Percentiles rank a stretch among this genome's conserved stretches.
Conservation (phyloP, 2,888 invertebrate species). For the Acrobasis consociella region DNA sequence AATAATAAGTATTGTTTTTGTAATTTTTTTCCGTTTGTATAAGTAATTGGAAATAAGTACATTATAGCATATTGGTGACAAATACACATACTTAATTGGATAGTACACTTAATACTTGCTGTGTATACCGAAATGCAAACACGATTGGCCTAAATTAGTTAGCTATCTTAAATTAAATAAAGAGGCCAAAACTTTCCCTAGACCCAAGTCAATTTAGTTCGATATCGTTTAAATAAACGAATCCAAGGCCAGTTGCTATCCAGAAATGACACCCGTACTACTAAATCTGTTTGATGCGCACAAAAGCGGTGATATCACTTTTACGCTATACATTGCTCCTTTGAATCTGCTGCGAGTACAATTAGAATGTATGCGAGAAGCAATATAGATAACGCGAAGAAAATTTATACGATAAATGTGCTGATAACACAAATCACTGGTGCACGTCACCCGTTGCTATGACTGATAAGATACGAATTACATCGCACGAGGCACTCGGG, state of each 20-base stretch:
- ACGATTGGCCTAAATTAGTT: constrained; percentile 6
- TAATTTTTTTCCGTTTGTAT: no score
- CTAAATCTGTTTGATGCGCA: constrained; percentile 20
- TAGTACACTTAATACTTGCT: neutral
- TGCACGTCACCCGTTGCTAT: constrained; percentile 52
- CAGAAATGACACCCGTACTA: constrained; percentile 18
- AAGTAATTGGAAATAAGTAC: no score
- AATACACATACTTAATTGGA: no score
- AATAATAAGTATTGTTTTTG: no score
- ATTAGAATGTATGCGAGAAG: constrained; percentile 32
- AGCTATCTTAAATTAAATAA: constrained; percentile 27
- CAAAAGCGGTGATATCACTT: neutral
- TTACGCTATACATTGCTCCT: constrained; percentile 33
- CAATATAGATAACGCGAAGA: constrained; percentile 40
- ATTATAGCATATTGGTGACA: no score
- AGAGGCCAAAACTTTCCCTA: constrained; percentile 29
- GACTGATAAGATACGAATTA: constrained; percentile 60
- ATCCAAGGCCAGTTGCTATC: constrained; percentile 29
- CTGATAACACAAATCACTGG: constrained; percentile 53
- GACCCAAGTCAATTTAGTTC: constrained; percentile 26
- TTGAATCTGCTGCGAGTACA: constrained; percentile 2
- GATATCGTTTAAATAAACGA: constrained; percentile 27
- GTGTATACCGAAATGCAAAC: neutral
- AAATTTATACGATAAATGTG: constrained; percentile 26
- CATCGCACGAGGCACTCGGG: constrained; percentile 30